Conservation (phyloP, 2,888 invertebrate species). For the Bibio marci region DNA sequence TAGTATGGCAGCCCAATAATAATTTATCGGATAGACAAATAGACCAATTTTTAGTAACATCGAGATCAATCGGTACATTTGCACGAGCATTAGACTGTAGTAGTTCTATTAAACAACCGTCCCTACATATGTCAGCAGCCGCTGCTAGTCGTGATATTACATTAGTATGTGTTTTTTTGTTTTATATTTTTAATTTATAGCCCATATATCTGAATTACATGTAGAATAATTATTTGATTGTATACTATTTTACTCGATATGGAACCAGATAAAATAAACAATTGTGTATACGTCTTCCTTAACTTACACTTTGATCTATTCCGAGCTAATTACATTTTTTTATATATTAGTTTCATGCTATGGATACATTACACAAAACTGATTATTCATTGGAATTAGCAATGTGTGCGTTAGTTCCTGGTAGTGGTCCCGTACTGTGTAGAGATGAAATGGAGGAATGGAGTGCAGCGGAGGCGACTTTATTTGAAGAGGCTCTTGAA, state of each 20-base stretch:
- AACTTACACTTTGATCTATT: no score
- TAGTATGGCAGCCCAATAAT: conserved; percentile 91
- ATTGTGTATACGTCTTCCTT: no score
- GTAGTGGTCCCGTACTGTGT: conserved; percentile 88
- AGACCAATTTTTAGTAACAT: conserved; percentile 93
- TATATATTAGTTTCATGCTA: conserved; percentile 73
- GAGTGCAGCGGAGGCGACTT: conserved; percentile 97
- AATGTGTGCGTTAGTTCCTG: conserved; percentile 83
- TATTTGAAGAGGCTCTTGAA: conserved; percentile 97
- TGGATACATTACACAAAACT: conserved; percentile 91
- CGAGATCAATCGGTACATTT: conserved; percentile 94
- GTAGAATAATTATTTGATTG: conserved; percentile 6
- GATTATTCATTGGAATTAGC: conserved; percentile 82
- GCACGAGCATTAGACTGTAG: conserved; percentile 97
- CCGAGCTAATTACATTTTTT: conserved; percentile 4
- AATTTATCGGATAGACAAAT: conserved; percentile 87
- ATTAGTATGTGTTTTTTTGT: conserved; percentile 37
- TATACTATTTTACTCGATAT: no score
- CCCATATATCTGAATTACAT: conserved; percentile 4
- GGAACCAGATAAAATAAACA: no score
- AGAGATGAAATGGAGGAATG: conserved; percentile 99
- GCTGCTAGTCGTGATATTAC: conserved; percentile 98
- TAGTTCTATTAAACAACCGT: conserved; percentile 95
- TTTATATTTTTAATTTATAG: conserved; percentile 2
- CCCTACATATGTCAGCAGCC: conserved; percentile 97